Percentiles rank a stretch among this genome's conserved stretches.
Conservation (phyloP, 2,797 vertebrate species). For the Sebastes matsubarae region DNA sequence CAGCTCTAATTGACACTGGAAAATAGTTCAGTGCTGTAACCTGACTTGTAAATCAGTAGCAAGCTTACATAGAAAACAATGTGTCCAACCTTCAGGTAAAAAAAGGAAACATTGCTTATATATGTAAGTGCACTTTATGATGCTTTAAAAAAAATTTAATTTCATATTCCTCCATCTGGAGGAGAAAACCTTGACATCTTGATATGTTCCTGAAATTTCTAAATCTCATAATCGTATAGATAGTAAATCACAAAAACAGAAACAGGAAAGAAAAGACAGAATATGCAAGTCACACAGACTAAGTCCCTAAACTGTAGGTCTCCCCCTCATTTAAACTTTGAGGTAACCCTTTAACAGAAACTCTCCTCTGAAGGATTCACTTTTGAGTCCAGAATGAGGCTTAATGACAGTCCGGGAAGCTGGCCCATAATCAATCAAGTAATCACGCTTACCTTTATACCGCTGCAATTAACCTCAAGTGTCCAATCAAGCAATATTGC, state of each 20-base stretch:
- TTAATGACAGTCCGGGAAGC: conserved; percentile 38
- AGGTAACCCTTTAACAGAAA: neutral
- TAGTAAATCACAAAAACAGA: neutral
- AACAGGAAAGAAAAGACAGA: neutral
- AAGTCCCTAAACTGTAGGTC: neutral
- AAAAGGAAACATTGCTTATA: neutral
- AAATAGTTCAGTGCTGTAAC: neutral
- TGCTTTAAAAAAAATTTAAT: neutral
- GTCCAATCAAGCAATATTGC: conserved; percentile 50
- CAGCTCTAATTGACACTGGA: neutral
- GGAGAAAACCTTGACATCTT: neutral
- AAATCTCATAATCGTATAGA: neutral
- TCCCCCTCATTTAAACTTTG: neutral
- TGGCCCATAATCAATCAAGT: conserved; percentile 42
- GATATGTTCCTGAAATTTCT: neutral
- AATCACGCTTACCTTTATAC: conserved; percentile 50
- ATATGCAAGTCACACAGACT: neutral
- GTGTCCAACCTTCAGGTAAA: neutral
- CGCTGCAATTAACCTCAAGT: conserved; percentile 51
- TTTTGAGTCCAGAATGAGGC: conserved; percentile 29
- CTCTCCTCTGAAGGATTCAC: conserved; percentile 16
- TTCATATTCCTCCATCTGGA: neutral
- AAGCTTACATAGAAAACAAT: neutral
- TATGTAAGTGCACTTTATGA: neutral
- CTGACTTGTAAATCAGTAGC: neutral